Evolutionary conservation across 2,888 invertebrate genomes (phyloP).

Genomic region (Mamestra brassicae): DNA sequence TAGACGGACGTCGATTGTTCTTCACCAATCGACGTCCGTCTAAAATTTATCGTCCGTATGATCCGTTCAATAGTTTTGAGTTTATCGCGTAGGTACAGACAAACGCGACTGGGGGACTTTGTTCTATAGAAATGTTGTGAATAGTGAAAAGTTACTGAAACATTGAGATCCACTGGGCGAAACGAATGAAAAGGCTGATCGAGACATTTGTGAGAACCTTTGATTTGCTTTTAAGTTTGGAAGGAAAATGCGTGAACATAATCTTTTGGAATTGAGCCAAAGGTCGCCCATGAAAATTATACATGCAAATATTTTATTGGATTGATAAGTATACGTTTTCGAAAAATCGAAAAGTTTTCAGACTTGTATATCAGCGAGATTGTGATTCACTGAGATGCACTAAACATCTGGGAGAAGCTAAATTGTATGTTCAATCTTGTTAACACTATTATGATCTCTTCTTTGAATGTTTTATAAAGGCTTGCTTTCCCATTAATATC

Average conservation of each 20-base stretch:
- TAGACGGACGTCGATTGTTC: too few relatives aligned
- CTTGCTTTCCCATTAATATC: not conserved
- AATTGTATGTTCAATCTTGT: not conserved
- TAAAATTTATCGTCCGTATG: too few relatives aligned
- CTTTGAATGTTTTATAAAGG: not conserved
- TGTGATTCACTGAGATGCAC: not conserved
- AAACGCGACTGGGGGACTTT: too few relatives aligned
- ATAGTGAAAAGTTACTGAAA: not conserved
- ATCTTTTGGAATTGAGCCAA: slow-evolving; percentile 3
- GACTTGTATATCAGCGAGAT: not conserved
- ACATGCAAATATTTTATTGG: slow-evolving; percentile 12
- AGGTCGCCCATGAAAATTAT: slow-evolving; percentile 11
- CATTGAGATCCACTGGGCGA: slow-evolving; percentile 39
- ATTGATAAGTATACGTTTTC: not conserved
- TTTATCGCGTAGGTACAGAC: too few relatives aligned
- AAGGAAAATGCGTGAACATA: slow-evolving; percentile 35
- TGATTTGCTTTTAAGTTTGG: slow-evolving; percentile 29
- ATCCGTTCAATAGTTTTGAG: too few relatives aligned
- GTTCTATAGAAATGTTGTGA: too few relatives aligned
- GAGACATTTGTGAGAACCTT: slow-evolving; percentile 43
- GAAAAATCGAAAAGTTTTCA: not conserved
- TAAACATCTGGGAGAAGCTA: not conserved
- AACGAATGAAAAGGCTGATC: slow-evolving; percentile 32
- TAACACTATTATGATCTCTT: not conserved
- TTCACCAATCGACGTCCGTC: too few relatives aligned